Conservation (phyloP, 2,113 vertebrate genomes). For the Siphamia tubifer region DNA sequence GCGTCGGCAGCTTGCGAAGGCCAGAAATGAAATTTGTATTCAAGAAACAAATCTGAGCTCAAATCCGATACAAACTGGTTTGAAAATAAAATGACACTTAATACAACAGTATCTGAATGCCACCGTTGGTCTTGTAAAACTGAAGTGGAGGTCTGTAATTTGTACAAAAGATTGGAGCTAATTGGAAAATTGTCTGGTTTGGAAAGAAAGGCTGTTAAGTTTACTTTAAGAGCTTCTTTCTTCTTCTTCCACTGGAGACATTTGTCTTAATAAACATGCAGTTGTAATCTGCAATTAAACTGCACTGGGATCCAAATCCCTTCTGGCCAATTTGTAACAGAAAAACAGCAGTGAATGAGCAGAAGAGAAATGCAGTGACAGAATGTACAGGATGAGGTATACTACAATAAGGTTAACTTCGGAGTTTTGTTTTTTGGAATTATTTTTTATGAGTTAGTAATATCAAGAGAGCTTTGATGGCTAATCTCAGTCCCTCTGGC, state of each 20-base stretch:
- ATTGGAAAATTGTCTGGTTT: not conserved
- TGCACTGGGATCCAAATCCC: not conserved
- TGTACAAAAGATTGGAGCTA: too few relatives aligned
- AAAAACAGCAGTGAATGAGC: not conserved
- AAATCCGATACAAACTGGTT: not conserved
- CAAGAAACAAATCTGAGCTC: conserved; percentile 7
- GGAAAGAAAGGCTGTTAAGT: not conserved
- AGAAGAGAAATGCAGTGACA: not conserved
- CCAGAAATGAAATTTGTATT: not conserved
- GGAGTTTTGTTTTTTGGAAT: not conserved
- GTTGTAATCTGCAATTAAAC: conserved; percentile 6
- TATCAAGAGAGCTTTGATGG: not conserved
- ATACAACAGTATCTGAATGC: not conserved
- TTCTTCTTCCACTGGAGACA: not conserved
- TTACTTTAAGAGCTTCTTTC: not conserved
- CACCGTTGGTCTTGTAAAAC: not conserved
- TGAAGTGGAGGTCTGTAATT: not conserved
- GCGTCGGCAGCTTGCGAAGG: too few relatives aligned
- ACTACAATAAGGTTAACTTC: not conserved
- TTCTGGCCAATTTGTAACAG: too few relatives aligned
- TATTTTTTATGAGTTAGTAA: conserved; percentile 13
- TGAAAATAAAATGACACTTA: not conserved
- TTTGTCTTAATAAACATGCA: not conserved
- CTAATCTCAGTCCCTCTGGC: conserved; percentile 16
- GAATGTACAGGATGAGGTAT: not conserved